phyloP scores from a whole-genome alignment of 1,140 invertebrate genomes.

The Scaptodrosophila lebanonensis region DNA sequence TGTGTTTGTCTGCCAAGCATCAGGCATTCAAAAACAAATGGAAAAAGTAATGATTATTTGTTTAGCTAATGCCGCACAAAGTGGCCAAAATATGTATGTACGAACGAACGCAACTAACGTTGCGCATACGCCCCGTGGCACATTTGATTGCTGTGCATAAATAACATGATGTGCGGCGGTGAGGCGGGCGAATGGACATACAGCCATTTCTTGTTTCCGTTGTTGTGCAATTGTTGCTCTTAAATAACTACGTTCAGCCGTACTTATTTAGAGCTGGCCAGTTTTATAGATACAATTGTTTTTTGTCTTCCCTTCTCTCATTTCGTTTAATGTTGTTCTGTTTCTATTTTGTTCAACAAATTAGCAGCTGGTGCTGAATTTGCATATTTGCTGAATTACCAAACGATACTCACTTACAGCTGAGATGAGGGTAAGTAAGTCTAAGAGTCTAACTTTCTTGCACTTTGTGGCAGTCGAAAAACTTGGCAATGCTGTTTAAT shows the following conservation, averaged over 20 bases:
- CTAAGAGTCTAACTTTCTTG: no score
- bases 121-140: constrained; percentile 66
- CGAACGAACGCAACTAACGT: no score
- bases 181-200: no score
- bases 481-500: background rate
- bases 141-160: constrained; percentile 68
- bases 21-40: constrained; percentile 63
- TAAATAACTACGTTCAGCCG: constrained; percentile 9
- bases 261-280: no score
- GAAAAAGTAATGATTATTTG: constrained; percentile 75
- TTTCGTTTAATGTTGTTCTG: no score
- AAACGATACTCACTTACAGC: constrained; percentile 1
- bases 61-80: constrained; percentile 73
- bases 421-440: no score
- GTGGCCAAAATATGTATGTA: constrained; percentile 55
- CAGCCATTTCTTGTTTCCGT: background rate
- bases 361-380: constrained; percentile 64
- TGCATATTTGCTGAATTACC: constrained; percentile 56
- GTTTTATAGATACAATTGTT: background rate
- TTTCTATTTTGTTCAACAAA: constrained; percentile 42
- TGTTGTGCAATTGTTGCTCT: constrained; percentile 50
- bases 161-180: constrained; percentile 58
- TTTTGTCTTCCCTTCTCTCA: constrained; percentile 21
- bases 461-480: no score
- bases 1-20: constrained; percentile 25